A percentile compares a stretch with the other conserved stretches of the same genome.
phyloP scores from a whole-genome alignment of 2,797 vertebrate genomes.

The Podargus strigoides region DNA sequence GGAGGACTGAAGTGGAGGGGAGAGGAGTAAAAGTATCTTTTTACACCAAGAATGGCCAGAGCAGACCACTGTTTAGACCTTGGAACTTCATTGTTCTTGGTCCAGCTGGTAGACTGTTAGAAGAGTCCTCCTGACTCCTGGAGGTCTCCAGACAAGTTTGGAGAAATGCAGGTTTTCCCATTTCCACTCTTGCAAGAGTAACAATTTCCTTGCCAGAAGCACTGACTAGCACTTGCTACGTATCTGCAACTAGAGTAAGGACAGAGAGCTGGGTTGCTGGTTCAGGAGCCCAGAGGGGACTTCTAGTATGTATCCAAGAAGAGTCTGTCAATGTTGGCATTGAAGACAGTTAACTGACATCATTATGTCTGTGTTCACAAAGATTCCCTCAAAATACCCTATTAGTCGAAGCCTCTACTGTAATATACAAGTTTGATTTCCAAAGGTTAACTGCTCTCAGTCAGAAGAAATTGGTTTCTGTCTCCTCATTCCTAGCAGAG shows the following conservation, averaged over 20 bases:
- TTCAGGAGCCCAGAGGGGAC: background rate
- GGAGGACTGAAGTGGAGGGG: background rate
- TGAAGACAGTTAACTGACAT: background rate
- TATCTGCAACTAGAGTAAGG: background rate
- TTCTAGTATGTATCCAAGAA: background rate
- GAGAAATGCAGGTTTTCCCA: slow-evolving; percentile 30
- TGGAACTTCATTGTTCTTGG: slow-evolving; percentile 32
- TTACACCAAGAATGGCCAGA: slow-evolving; percentile 12
- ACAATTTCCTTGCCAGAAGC: slow-evolving; percentile 15
- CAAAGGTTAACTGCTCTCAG: background rate
- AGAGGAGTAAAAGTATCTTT: slow-evolving; percentile 20
- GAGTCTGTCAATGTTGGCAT: background rate
- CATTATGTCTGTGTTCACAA: background rate
- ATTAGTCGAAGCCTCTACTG: background rate
- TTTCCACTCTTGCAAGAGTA: slow-evolving; percentile 19
- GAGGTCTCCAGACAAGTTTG: background rate
- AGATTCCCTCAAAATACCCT: background rate
- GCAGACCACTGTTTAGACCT: slow-evolving; percentile 15
- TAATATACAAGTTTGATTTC: background rate
- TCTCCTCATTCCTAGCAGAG: background rate
- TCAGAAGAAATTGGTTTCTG: background rate
- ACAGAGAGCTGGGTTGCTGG: background rate
- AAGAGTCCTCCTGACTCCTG: background rate
- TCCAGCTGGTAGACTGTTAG: slow-evolving; percentile 29
- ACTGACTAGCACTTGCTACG: background rate